Conservation (phyloP, 1,140 invertebrate genomes). For the Drosophila biarmipes region DNA sequence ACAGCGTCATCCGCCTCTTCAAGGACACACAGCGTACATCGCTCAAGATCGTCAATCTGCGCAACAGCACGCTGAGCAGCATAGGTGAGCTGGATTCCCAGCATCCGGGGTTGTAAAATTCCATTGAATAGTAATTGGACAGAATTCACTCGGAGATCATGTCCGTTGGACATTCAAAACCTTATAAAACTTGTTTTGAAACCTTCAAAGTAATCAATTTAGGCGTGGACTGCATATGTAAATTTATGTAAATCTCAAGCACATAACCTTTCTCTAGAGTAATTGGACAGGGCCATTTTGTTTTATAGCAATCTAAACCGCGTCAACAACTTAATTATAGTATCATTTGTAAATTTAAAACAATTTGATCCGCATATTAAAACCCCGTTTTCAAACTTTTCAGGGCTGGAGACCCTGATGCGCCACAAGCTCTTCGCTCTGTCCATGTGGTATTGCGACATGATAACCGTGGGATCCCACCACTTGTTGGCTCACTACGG, state of each 20-base stretch:
- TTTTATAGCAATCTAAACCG: too few species aligned
- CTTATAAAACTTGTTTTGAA: background rate
- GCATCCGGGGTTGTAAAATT: background rate
- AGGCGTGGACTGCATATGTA: too few species aligned
- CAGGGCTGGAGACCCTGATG: slow-evolving; percentile 87
- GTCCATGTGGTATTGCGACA: slow-evolving; percentile 89
- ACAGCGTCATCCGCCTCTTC: slow-evolving; percentile 90
- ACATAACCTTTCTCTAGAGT: too few species aligned
- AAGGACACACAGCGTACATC: slow-evolving; percentile 88
- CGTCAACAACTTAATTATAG: too few species aligned
- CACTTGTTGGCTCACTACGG: slow-evolving; percentile 84
- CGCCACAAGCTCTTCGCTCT: slow-evolving; percentile 90
- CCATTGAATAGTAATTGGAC: background rate
- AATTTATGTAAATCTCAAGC: too few species aligned
- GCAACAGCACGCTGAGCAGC: slow-evolving; percentile 88
- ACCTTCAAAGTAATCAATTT: background rate
- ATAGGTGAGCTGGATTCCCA: slow-evolving; percentile 31
- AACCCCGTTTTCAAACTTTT: background rate
- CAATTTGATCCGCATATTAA: background rate
- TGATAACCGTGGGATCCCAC: slow-evolving; percentile 87
- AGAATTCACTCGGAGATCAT: background rate
- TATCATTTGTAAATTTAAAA: too few species aligned
- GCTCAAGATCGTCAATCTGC: slow-evolving; percentile 89
- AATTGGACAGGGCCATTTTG: too few species aligned
- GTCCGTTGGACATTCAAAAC: background rate